Conservation (phyloP, 37 sponge, comb jelly and placozoan genomes). For the Tethya wilhelma region DNA sequence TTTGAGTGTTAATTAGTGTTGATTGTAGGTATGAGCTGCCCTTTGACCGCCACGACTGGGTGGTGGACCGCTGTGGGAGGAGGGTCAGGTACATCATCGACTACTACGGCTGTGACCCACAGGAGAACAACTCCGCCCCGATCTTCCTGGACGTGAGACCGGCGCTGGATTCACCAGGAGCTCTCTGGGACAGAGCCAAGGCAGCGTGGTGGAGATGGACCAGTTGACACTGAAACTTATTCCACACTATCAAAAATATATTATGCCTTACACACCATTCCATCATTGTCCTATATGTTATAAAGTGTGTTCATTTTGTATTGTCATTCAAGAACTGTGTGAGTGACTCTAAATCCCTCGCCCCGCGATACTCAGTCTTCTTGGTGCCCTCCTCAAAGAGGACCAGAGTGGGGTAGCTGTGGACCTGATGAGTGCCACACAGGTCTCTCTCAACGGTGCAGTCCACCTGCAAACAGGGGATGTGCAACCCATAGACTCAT, state of each 20-base stretch:
- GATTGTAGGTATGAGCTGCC: conserved; percentile 85
- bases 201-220: conserved; percentile 89
- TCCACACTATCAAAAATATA: no score
- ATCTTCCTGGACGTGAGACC: conserved; percentile 93
- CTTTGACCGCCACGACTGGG: conserved; percentile 99
- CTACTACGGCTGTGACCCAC: conserved; percentile 89
- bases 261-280: no score
- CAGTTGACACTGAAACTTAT: not conserved
- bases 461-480: conserved; percentile 36
- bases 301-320: not conserved
- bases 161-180: conserved; percentile 89
- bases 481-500: not conserved
- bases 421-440: conserved; percentile 12
- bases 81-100: conserved; percentile 93
- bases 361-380: not conserved
- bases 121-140: conserved; percentile 53
- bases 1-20: not conserved
- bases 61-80: conserved; percentile 87
- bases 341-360: conserved; percentile 19
- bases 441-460: conserved; percentile 41
- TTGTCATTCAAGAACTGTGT: conserved; percentile 28
- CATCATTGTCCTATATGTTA: no score
- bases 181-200: conserved; percentile 81
- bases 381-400: conserved; percentile 21
- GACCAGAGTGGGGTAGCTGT: conserved; percentile 50